These are phyloP conservation scores for Paralichthys olivaceus DNA, from an alignment of 2,113 vertebrate genomes.

Conservation along the genomic window DNA sequence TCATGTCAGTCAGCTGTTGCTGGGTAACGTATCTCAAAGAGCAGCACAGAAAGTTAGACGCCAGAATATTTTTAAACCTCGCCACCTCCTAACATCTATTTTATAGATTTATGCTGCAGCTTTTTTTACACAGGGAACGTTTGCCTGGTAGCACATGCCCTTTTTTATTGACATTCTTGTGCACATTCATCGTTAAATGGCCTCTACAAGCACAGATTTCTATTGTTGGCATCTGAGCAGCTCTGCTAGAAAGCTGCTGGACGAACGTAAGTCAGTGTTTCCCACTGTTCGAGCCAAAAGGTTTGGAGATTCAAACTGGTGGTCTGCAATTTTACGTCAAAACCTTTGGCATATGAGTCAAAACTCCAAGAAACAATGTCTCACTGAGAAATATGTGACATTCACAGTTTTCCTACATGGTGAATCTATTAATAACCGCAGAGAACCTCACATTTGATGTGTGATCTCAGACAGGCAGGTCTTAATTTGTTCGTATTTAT, in stretches of 20 bases:
- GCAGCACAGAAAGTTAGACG: conserved; percentile 4
- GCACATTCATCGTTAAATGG: conserved; percentile 1
- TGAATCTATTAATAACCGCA: conserved; percentile 12
- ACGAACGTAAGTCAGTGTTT: neutral
- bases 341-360: neutral
- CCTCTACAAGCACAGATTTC: neutral
- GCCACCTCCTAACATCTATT: conserved; percentile 9
- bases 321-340: neutral
- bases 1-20: conserved; percentile 53
- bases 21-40: conserved; percentile 23
- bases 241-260: neutral
- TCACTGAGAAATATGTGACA: neutral
- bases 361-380: neutral
- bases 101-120: conserved; percentile 25
- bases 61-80: conserved; percentile 5
- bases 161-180: neutral
- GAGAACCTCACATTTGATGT: neutral
- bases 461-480: neutral
- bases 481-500: neutral
- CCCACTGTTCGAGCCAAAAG: neutral
- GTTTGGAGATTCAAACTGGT: neutral
- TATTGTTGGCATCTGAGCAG: conserved; percentile 4
- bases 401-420: neutral
- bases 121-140: conserved; percentile 14
- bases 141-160: neutral